These are phyloP conservation scores for human DNA, from an alignment of 2,113 vertebrate species.

Conservation along the genomic window DNA sequence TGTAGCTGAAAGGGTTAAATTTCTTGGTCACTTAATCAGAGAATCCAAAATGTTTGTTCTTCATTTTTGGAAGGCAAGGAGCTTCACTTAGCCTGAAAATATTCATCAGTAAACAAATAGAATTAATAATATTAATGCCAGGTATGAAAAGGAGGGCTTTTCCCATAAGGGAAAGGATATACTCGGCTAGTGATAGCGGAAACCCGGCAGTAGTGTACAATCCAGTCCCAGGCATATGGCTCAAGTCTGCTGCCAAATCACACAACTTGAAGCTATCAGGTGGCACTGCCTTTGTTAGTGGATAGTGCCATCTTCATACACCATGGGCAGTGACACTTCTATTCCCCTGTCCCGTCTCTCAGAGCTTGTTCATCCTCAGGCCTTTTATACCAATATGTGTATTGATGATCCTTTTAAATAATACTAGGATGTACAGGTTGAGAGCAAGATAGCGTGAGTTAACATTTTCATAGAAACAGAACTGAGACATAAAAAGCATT, in stretches of 20 bases:
- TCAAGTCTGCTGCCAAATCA: not conserved
- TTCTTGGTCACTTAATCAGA: not conserved
- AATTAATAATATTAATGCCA: not conserved
- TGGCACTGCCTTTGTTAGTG: fast-evolving
- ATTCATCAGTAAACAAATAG: not conserved
- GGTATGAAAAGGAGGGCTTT: not conserved
- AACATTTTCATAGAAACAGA: not conserved
- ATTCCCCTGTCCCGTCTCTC: not conserved
- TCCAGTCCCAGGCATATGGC: not conserved
- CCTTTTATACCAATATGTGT: not conserved
- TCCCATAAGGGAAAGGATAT: not conserved
- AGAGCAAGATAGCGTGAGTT: not conserved
- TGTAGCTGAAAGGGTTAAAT: not conserved
- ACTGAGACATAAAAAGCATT: not conserved
- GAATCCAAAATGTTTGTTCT: not conserved
- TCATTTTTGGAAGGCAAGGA: not conserved
- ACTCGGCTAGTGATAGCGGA: not conserved
- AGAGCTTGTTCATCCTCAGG: not conserved
- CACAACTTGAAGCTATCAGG: not conserved
- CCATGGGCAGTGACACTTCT: not conserved
- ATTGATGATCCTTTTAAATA: not conserved
- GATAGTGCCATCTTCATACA: not conserved
- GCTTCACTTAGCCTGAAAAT: not conserved
- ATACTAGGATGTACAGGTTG: not conserved
- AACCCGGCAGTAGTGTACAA: not conserved